A percentile compares a stretch with the other conserved stretches of the same genome.
phyloP scores from a whole-genome alignment of 2,888 invertebrate species.

The Branchellion lobata region DNA sequence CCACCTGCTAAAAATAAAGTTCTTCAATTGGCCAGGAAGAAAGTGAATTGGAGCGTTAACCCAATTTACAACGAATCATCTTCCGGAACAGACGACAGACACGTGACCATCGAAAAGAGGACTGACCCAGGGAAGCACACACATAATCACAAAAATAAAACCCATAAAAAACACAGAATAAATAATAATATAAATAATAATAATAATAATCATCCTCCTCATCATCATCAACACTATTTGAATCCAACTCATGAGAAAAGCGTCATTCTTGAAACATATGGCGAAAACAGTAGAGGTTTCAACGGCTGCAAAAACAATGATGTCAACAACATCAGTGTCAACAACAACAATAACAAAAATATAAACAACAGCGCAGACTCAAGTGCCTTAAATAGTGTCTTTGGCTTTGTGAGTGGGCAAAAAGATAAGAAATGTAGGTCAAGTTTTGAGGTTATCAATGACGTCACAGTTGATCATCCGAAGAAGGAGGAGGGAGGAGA shows the following conservation, averaged over 20 bases:
- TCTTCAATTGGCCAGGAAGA: not conserved
- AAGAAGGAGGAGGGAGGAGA: too few species aligned
- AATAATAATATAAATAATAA: not conserved
- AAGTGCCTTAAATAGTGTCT: too few species aligned
- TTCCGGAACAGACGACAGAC: not conserved
- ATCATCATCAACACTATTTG: too few species aligned
- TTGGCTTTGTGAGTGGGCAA: too few species aligned
- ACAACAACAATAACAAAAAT: not conserved
- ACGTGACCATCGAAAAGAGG: not conserved
- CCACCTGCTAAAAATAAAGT: not conserved
- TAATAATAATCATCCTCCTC: not conserved
- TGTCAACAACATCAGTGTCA: not conserved
- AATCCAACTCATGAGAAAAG: too few species aligned
- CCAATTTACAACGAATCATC: conserved; percentile 16
- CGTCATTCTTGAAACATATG: too few species aligned
- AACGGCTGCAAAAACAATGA: not conserved
- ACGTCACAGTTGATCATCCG: too few species aligned
- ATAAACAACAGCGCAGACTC: too few species aligned
- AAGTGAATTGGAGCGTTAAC: not conserved
- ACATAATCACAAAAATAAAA: not conserved
- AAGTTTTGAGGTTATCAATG: too few species aligned
- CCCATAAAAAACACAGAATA: not conserved
- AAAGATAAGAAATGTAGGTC: too few species aligned
- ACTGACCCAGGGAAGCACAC: too few species aligned
- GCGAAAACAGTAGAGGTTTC: too few species aligned